These are phyloP conservation scores for Saturnia japonica DNA, from an alignment of 2,888 invertebrate genomes.

Conservation along the genomic window DNA sequence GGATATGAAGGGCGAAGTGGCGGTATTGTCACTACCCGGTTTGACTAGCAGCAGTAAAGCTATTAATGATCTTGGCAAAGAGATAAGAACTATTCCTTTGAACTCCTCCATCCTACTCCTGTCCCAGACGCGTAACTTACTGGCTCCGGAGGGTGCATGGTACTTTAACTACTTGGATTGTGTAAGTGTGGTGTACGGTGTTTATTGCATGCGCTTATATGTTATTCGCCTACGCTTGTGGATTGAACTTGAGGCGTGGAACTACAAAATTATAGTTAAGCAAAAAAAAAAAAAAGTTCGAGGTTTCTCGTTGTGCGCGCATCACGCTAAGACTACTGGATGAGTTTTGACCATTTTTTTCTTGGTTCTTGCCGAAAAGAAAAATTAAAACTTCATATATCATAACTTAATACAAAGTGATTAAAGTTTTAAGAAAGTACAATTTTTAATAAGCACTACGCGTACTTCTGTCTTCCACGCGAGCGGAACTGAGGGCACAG, in stretches of 20 bases:
- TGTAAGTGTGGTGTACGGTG: slow-evolving; percentile 70
- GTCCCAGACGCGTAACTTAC: slow-evolving; percentile 64
- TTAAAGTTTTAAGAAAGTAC: too few relatives aligned
- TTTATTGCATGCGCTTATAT: slow-evolving; percentile 43
- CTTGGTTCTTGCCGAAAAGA: too few relatives aligned
- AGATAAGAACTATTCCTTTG: slow-evolving; percentile 63
- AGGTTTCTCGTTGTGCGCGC: too few relatives aligned
- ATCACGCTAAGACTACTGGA: too few relatives aligned
- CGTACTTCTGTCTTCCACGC: too few relatives aligned
- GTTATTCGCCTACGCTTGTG: slow-evolving; percentile 25
- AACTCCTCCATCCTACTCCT: slow-evolving; percentile 65
- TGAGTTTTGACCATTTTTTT: too few relatives aligned
- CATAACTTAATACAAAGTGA: too few relatives aligned
- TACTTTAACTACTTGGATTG: slow-evolving; percentile 76
- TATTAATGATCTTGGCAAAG: slow-evolving; percentile 64
- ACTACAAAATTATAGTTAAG: not conserved
- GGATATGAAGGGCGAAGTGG: slow-evolving; percentile 59
- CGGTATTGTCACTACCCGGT: slow-evolving; percentile 64
- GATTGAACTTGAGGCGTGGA: not conserved
- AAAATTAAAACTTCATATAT: too few relatives aligned
- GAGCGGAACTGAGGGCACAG: too few relatives aligned
- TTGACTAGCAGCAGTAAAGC: slow-evolving; percentile 59
- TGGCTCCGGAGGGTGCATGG: slow-evolving; percentile 72
- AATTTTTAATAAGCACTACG: too few relatives aligned
- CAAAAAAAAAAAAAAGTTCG: too few relatives aligned